phyloP scores from a whole-genome alignment of 2,797 vertebrate genomes.

The Sciaenops ocellatus region DNA sequence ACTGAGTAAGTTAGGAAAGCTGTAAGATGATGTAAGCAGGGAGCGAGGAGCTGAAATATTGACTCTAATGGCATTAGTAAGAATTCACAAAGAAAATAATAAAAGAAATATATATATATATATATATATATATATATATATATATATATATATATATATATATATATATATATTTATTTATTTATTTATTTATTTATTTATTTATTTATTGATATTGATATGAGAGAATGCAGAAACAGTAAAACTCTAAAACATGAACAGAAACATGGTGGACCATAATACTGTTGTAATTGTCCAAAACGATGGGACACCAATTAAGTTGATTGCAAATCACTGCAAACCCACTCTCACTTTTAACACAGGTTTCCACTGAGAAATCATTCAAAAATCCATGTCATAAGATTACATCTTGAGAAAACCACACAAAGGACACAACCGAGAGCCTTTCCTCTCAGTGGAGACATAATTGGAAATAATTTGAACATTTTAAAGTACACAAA shows the following conservation, averaged over 20 bases:
- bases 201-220: no score
- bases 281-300: background rate
- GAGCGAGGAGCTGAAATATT: background rate
- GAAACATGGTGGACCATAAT: background rate
- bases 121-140: no score
- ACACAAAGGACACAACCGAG: no score
- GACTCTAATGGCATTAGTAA: background rate
- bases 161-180: no score
- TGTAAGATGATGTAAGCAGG: conserved; percentile 11
- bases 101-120: no score
- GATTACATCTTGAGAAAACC: no score
- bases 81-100: background rate
- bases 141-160: no score
- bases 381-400: no score
- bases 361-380: background rate
- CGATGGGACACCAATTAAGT: background rate
- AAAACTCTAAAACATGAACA: background rate
- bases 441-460: background rate
- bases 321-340: background rate
- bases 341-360: fast-evolving
- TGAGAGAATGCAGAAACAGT: background rate
- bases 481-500: background rate
- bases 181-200: no score
- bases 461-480: background rate
- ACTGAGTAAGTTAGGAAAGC: background rate